Evolutionary conservation across 2,888 invertebrate species (phyloP).

Genomic region (Lasioglossum figueresi): DNA sequence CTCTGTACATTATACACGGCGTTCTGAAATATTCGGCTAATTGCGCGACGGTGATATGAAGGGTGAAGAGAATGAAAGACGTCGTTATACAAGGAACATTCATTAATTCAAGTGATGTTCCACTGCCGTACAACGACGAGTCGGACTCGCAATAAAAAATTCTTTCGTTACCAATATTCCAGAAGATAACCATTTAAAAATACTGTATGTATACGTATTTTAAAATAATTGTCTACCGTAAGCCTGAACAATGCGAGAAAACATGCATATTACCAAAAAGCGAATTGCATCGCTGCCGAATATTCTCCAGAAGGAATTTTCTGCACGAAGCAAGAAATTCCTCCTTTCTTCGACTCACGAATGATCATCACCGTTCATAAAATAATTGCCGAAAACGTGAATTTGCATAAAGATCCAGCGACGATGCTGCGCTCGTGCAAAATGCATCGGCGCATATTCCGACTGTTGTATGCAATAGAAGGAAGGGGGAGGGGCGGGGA

Average conservation of each 20-base stretch:
- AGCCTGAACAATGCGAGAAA: background rate
- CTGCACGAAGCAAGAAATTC: background rate
- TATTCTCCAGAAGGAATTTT: background rate
- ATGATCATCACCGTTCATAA: background rate
- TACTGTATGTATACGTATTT: no score
- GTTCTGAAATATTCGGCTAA: background rate
- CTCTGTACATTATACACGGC: background rate
- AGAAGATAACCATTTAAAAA: no score
- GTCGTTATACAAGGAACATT: background rate
- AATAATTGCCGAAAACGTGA: background rate
- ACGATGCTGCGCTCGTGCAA: background rate
- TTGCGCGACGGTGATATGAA: background rate
- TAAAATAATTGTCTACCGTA: background rate
- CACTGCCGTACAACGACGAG: background rate
- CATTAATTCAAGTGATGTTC: background rate
- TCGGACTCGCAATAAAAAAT: background rate
- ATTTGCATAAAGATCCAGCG: background rate
- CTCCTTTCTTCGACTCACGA: background rate
- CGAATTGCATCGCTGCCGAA: background rate
- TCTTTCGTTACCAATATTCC: background rate
- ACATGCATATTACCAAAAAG: background rate
- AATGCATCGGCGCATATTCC: background rate
- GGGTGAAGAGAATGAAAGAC: background rate
- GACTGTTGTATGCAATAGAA: background rate
- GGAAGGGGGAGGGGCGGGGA: background rate